Conservation (phyloP, 1,140 invertebrate species). For the Eurosta solidaginis region DNA sequence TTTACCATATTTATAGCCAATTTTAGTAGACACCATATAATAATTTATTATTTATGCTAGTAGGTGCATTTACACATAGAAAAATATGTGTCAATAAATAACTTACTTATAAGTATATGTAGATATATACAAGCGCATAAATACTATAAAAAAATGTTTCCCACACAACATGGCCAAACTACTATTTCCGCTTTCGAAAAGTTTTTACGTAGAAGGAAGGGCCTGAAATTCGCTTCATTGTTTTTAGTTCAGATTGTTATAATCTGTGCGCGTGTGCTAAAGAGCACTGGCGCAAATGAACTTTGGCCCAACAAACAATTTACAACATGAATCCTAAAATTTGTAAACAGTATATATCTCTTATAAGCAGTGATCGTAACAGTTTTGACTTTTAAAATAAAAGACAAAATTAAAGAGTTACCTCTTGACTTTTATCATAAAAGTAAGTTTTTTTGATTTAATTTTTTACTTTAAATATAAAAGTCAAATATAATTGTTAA, state of each 20-base stretch:
- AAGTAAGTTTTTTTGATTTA: too few relatives aligned
- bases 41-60: background rate
- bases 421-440: too few relatives aligned
- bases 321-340: too few relatives aligned
- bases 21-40: background rate
- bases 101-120: too few relatives aligned
- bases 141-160: background rate
- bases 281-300: too few relatives aligned
- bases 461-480: too few relatives aligned
- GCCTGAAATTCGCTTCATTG: background rate
- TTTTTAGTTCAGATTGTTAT: background rate
- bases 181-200: conserved; percentile 22
- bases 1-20: conserved; percentile 19
- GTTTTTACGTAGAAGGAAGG: background rate
- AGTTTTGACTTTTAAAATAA: too few relatives aligned
- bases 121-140: background rate
- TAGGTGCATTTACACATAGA: background rate
- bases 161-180: background rate
- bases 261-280: background rate
- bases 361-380: too few relatives aligned
- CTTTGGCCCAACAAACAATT: too few relatives aligned
- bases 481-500: too few relatives aligned
- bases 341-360: too few relatives aligned
- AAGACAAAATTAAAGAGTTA: too few relatives aligned
- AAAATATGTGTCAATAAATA: background rate